Evolutionary conservation across 2,797 vertebrate species (phyloP).

Genomic region (Champsocephalus esox): DNA sequence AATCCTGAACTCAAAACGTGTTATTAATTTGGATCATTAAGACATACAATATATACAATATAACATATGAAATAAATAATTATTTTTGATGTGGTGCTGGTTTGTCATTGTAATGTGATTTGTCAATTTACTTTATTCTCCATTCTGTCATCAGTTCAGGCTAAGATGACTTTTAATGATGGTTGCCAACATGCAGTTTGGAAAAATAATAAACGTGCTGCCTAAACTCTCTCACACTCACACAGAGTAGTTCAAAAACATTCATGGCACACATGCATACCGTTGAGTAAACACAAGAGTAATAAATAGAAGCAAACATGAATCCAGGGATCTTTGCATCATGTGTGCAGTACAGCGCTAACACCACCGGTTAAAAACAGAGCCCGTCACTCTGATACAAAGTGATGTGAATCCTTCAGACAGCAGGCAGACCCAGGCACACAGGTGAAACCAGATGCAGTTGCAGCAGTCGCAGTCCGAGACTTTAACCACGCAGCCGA

Average conservation of each 20-base stretch:
- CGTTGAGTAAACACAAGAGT: conserved; percentile 36
- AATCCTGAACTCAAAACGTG: conserved; percentile 13
- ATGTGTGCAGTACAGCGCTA: conserved; percentile 17
- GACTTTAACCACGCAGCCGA: conserved; percentile 74
- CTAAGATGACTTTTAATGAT: conserved; percentile 14
- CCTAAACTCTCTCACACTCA: conserved; percentile 7
- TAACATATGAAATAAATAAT: background rate
- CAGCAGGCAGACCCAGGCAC: conserved; percentile 63
- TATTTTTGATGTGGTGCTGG: rapidly evolving
- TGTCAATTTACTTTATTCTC: conserved; percentile 18
- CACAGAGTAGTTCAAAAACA: conserved; percentile 15
- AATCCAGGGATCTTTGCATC: conserved; percentile 69
- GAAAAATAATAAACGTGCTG: conserved; percentile 44
- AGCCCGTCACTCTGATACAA: conserved; percentile 54
- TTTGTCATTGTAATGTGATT: conserved; percentile 16
- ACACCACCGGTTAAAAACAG: conserved; percentile 9
- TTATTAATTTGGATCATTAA: conserved; percentile 1
- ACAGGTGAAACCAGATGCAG: conserved; percentile 66
- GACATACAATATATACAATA: background rate
- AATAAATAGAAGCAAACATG: conserved; percentile 36
- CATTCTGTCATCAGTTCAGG: conserved; percentile 32
- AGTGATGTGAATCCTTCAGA: conserved; percentile 57
- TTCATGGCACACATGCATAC: conserved; percentile 12
- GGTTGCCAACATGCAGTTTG: conserved; percentile 33
- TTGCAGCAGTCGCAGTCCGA: conserved; percentile 62